A percentile compares a stretch with the other conserved stretches of the same genome.
Evolutionary conservation across 1,140 invertebrate species (phyloP).

Genomic region (Atta texana): DNA sequence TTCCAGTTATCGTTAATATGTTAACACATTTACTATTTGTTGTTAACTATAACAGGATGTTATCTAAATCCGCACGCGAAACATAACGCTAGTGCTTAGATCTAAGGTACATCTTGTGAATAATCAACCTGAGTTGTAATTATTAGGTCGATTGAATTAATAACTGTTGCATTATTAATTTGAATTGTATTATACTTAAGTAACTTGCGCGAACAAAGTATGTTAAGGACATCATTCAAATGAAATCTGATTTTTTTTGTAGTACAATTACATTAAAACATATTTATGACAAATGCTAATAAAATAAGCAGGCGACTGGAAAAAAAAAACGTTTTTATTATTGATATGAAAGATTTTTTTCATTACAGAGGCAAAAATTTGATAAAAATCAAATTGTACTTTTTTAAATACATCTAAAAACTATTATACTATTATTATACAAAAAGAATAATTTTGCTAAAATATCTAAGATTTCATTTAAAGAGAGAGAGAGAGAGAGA

Average conservation of each 20-base stretch:
- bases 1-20: slow-evolving; percentile 2
- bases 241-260: slow-evolving; percentile 27
- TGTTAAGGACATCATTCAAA: slow-evolving; percentile 47
- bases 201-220: slow-evolving; percentile 26
- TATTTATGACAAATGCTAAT: neutral
- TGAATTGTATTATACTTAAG: slow-evolving; percentile 18
- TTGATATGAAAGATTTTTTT: neutral
- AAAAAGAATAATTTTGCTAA: no score
- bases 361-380: neutral
- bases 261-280: slow-evolving; percentile 17
- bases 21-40: slow-evolving; percentile 40
- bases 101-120: slow-evolving; percentile 15
- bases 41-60: no score
- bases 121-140: slow-evolving; percentile 15
- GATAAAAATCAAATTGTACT: neutral
- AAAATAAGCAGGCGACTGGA: neutral
- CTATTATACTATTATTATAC: neutral
- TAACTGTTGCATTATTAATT: slow-evolving; percentile 58
- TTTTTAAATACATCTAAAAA: neutral
- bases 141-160: slow-evolving; percentile 49
- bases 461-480: no score
- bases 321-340: neutral
- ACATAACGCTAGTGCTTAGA: neutral
- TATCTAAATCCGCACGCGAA: slow-evolving; percentile 45
- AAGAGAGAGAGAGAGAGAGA: no score